A percentile compares a stretch with the other conserved stretches of the same genome.
These are phyloP conservation scores for Hypotaenidia philippensis DNA, from an alignment of 2,797 vertebrate genomes.

Conservation along the genomic window DNA sequence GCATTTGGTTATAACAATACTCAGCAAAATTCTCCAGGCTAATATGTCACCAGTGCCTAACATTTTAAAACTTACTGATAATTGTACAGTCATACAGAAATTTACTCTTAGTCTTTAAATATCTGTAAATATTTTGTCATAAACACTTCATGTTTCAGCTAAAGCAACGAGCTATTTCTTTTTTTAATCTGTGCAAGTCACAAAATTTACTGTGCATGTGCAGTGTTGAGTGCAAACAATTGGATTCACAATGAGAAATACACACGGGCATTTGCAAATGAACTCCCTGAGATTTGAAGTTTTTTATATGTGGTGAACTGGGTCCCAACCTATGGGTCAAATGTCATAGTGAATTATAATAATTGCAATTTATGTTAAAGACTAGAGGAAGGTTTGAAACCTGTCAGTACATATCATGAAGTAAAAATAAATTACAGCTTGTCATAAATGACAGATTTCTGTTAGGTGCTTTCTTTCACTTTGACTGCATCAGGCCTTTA, in stretches of 20 bases:
- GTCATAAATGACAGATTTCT: conserved; percentile 89
- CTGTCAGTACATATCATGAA: conserved; percentile 82
- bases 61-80: conserved; percentile 34
- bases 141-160: conserved; percentile 12
- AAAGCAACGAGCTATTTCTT: conserved; percentile 15
- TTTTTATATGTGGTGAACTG: conserved; percentile 77
- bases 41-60: neutral
- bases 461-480: conserved; percentile 85
- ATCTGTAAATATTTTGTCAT: conserved; percentile 66
- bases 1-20: conserved; percentile 16
- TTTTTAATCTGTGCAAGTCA: conserved; percentile 6
- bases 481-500: conserved; percentile 81
- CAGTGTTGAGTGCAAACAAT: conserved; percentile 32
- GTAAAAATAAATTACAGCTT: conserved; percentile 88
- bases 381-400: conserved; percentile 83
- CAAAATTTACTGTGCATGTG: conserved; percentile 6
- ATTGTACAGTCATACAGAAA: conserved; percentile 1
- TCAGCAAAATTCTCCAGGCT: conserved; percentile 12
- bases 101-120: neutral
- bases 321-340: conserved; percentile 80
- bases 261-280: conserved; percentile 17
- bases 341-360: conserved; percentile 82
- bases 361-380: conserved; percentile 87
- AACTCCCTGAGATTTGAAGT: conserved; percentile 70
- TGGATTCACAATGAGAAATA: conserved; percentile 38